Base-by-base conservation (phyloP, 2,113 vertebrate species). In the Mastomys coucha region DNA sequence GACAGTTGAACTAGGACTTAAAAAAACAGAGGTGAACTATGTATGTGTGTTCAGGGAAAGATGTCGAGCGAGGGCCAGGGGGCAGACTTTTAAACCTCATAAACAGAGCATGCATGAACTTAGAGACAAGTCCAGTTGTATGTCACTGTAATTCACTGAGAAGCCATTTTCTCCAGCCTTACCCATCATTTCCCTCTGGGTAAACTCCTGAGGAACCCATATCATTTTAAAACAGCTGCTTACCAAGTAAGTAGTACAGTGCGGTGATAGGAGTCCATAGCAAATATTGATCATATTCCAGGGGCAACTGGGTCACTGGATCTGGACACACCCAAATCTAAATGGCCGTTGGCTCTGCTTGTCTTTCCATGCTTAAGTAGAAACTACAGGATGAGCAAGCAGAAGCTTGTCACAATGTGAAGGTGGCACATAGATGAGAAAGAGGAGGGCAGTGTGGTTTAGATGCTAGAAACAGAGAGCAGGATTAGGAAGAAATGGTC, bases 61-160 rank as follows among this genome's bases (percentile, higher is more conserved):
- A 73, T 7, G 90, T 36, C n/a, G n/a, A n/a, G n/a, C 53, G 17
- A 77, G 39, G 28, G 13, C 65, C 5, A 14, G n/a, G 11, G 75
- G 56, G 22, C 13, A 94, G 63, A 93, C 86, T 84, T 95, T 39
- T 87, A 91, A 86, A 75, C 63, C 36, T 96, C 58, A 9, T 53
- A n/a, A 56, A 67, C 53, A 86, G 87, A 70, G 12, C n/a, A 88
- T 69, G 39, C 22, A 24, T 76, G n/a, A 91, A 73, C 31, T 76
- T 65, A 85, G 0, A 73, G 45, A 24, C 58, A 39, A 89, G 53
- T 19, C 58, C 70, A 65, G 0, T 19, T 33, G 3, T 87, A 3
- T 82, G 12, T 63, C n/a, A n/a, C n/a, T n/a, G n/a, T 77, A 33
- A 77, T 78, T 94, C 31, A 28, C 24, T 49, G 36, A 88, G 36